Percentiles rank a stretch among this genome's conserved stretches.
Conservation (phyloP, 2,888 invertebrate species). For the Spisula subtruncata region DNA sequence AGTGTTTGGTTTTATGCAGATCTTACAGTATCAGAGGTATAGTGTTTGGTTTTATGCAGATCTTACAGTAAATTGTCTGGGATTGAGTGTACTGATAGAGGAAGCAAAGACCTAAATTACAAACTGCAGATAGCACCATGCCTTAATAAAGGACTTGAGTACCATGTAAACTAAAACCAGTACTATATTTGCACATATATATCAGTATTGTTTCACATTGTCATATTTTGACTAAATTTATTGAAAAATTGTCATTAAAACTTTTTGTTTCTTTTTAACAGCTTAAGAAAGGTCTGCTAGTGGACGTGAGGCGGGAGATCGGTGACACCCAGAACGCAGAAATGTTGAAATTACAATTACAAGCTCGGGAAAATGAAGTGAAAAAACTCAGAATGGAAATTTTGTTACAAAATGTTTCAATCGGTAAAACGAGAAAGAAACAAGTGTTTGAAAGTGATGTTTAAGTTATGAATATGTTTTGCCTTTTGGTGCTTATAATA, state of each 20-base stretch:
- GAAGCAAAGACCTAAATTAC: too few relatives aligned
- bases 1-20: too few relatives aligned
- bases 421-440: constrained; percentile 67
- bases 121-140: too few relatives aligned
- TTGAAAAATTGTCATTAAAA: background rate
- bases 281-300: constrained; percentile 78
- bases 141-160: too few relatives aligned
- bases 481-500: constrained; percentile 1
- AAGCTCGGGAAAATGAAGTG: constrained; percentile 79
- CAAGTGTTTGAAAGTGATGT: constrained; percentile 75
- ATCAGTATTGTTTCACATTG: too few relatives aligned
- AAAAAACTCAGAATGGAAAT: constrained; percentile 77
- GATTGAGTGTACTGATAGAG: too few relatives aligned
- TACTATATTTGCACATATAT: too few relatives aligned
- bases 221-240: too few relatives aligned
- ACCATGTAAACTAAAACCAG: too few relatives aligned
- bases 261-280: constrained; percentile 55
- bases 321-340: constrained; percentile 71
- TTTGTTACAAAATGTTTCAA: constrained; percentile 68
- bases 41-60: too few relatives aligned
- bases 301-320: constrained; percentile 80
- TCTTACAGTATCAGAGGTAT: constrained; percentile 64
- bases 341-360: constrained; percentile 76
- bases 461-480: constrained; percentile 40
- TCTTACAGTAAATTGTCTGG: too few relatives aligned